Evolutionary conservation across 2,113 vertebrate species (phyloP).

Genomic region (Grammomys surdaster): DNA sequence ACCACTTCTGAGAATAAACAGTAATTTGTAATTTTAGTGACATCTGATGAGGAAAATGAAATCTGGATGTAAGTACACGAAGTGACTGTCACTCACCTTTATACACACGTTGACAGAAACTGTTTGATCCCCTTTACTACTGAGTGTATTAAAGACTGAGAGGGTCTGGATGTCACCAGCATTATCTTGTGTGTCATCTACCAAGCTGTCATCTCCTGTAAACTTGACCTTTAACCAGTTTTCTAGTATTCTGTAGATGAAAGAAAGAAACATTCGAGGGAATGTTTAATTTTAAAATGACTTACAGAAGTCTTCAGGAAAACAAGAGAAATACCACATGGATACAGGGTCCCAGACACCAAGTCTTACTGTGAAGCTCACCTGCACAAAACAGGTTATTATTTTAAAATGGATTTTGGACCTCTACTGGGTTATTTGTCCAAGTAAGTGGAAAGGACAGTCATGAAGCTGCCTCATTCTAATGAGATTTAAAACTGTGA

Average conservation of each 20-base stretch:
- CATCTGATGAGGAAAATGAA: not conserved
- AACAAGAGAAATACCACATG: not conserved
- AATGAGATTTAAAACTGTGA: slow-evolving; percentile 36
- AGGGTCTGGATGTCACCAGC: slow-evolving; percentile 89
- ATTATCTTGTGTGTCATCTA: slow-evolving; percentile 5
- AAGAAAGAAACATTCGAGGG: slow-evolving; percentile 25
- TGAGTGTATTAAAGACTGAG: slow-evolving; percentile 84
- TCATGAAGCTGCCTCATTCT: not conserved
- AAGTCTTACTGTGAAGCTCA: not conserved
- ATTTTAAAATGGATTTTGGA: not conserved
- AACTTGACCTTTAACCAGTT: slow-evolving; percentile 96
- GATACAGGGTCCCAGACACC: not conserved
- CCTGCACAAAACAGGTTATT: not conserved
- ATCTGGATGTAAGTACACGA: not conserved
- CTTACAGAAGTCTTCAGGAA: not conserved
- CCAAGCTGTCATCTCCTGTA: slow-evolving; percentile 74
- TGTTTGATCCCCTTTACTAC: slow-evolving; percentile 74
- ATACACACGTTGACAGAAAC: slow-evolving; percentile 89
- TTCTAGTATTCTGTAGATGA: slow-evolving; percentile 88
- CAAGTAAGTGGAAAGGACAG: not conserved
- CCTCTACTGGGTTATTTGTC: not conserved
- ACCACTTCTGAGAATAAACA: not conserved
- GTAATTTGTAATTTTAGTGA: not conserved
- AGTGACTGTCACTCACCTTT: slow-evolving; percentile 85
- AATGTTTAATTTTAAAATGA: slow-evolving; percentile 35